Evolutionary conservation across 2,113 vertebrate genomes (phyloP), one percentile per base, ranked within the genome.

Genomic region (Ammodytes dubius): DNA sequence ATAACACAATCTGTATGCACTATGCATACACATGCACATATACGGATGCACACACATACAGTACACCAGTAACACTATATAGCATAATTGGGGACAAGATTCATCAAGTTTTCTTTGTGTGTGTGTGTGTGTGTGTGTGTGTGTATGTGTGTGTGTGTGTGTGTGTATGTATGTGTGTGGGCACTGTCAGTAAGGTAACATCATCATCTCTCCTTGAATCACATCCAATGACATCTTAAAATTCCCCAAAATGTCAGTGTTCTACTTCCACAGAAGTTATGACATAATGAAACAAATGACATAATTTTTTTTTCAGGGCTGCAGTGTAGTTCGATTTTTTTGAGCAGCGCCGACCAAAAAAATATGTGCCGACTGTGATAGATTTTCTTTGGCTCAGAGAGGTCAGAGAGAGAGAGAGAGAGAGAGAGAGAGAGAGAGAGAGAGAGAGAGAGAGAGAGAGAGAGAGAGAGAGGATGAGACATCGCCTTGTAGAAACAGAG

Each of bases 361-460:
- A 58, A 47, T 57, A 49, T 50, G 53, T 79, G 74, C 70, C 8
- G 27, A 68, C 68, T 47, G 49, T 86, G 74, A 84, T 74, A 42
- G 58, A 84, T 81, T 63, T 72, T 59, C 53, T 80, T 80, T 83
- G 70, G 70, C 75, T 74, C 52, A 27, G 57, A 56, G 68, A 85
- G 81, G 81, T 89, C 71, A 88, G 37, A 67, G 8, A 60, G 65
- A 76, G 66, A 74, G 59, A 76, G 64, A 70, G 49, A 74, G 27
- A 27, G 27, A 27, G 27, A 27, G 27, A 27, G 27, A 27, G 27
- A 27, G 27, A 27, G 27, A 27, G 27, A 27, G 27, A 27, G 27
- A 67, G 11, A 60, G 68, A 76, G 66, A 27, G 27, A 27, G 27
- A 27, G 27, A 27, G 27, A 27, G 27, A 27, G 27, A 27, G 27